Base-by-base conservation (phyloP, 2,113 vertebrate species). In the Telmatochromis bifrenatus region DNA sequence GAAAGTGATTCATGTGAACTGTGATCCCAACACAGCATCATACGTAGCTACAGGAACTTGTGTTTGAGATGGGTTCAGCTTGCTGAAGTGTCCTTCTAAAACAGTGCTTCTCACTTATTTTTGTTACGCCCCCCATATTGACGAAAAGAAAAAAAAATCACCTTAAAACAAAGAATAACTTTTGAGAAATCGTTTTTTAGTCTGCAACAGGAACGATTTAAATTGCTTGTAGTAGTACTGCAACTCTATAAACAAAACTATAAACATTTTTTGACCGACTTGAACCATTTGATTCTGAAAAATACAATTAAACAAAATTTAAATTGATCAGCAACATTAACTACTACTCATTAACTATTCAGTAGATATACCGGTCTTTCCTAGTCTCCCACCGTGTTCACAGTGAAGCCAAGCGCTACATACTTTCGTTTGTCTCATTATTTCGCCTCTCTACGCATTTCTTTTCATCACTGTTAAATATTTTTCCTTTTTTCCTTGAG, bases 401-500 rank as follows among this genome's bases (percentile, higher is more conserved):
- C 33, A 65, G 60, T 21, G 33, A 37, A 65, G 33, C 33, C 60
- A n/a, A 5, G 60, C 17, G 6, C 33, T 37, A 7, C 3, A 65
- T 65, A 37, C 60, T 65, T 35, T 65, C 0, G 4, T 65, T 65
- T n/a, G 31, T 65, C 17, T 12, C 60, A n/a, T 62, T n/a, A 35
- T 2, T 1, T 65, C 1, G 10, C 10, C 6, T n/a, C 17, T 37
- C 33, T 37, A 7, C 0, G 3, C 60, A 35, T 65, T 37, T 65
- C 33, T 65, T 65, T 65, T n/a, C 31, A 35, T 65, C 4, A 35
- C 31, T 2, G 31, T 35, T 35, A 65, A 65, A 65, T 65, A 65
- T 65, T 35, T 65, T 65, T n/a, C 10, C 31, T 0, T 65, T n/a
- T 35, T 35, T 12, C 0, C 2, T 65, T 7, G 4, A 37, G 1